These are phyloP conservation scores for Anableps anableps DNA, from an alignment of 2,797 vertebrate species.

Conservation along the genomic window DNA sequence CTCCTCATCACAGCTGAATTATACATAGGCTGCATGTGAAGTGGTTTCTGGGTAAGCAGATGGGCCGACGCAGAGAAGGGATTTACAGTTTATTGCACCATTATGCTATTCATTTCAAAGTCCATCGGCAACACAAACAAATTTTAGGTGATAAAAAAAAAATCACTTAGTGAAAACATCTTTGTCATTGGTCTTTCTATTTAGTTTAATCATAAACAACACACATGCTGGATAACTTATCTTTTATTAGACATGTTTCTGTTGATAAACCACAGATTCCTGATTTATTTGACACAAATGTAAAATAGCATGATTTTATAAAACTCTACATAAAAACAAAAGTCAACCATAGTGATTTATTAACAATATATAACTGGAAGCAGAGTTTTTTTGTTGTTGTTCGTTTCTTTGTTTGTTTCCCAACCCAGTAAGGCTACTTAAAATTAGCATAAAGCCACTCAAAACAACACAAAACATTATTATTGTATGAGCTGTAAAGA, in stretches of 20 bases:
- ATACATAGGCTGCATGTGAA: conserved; percentile 70
- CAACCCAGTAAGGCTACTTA: not conserved
- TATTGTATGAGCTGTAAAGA: too few species aligned
- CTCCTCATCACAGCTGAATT: conserved; percentile 74
- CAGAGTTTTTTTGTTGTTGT: not conserved
- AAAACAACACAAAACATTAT: too few species aligned
- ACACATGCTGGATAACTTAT: conserved; percentile 27
- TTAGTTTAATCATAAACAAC: conserved; percentile 31
- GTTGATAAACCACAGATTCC: conserved; percentile 4
- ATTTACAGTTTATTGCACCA: conserved; percentile 69
- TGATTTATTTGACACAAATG: conserved; percentile 40
- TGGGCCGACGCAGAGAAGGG: conserved; percentile 47
- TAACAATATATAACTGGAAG: not conserved
- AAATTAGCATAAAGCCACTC: not conserved
- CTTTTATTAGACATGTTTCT: conserved; percentile 26
- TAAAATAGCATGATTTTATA: conserved; percentile 8
- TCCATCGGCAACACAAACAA: conserved; percentile 64
- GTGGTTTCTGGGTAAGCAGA: conserved; percentile 76
- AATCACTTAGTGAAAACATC: conserved; percentile 56
- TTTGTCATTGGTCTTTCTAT: conserved; percentile 5
- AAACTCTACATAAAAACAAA: conserved; percentile 23
- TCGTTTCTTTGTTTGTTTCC: conserved; percentile 1
- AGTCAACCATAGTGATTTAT: not conserved
- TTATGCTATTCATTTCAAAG: conserved; percentile 69
- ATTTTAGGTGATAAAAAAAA: conserved; percentile 62